A percentile compares a stretch with the other conserved stretches of the same genome.
phyloP scores from a whole-genome alignment of 2,797 vertebrate genomes.

The Uromys caudimaculatus region DNA sequence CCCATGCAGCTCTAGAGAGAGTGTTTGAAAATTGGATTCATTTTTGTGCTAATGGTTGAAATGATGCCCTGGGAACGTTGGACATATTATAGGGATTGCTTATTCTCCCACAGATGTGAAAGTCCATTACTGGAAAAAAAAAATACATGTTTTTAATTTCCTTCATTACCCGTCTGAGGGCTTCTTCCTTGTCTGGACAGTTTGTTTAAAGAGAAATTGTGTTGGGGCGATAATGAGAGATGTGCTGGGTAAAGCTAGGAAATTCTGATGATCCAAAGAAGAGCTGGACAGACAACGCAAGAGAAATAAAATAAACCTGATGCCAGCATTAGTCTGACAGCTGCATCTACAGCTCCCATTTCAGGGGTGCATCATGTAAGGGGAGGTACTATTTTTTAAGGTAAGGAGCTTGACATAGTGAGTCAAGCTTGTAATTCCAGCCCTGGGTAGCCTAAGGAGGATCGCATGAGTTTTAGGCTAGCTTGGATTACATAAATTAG shows the following conservation, averaged over 20 bases:
- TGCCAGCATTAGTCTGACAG: background rate
- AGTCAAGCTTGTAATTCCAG: background rate
- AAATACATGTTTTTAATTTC: background rate
- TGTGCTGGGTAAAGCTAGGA: rapidly evolving
- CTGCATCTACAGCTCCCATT: background rate
- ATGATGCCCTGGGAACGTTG: background rate
- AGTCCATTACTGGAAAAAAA: conserved; percentile 29
- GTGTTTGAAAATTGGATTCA: background rate
- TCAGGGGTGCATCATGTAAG: rapidly evolving
- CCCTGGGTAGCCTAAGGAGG: background rate
- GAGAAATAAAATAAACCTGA: background rate
- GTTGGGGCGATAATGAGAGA: too few species aligned
- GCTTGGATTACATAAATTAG: background rate
- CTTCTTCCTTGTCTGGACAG: background rate
- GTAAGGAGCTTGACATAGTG: background rate
- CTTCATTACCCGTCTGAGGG: background rate
- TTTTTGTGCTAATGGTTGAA: background rate
- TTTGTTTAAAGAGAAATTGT: background rate
- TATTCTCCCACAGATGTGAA: background rate
- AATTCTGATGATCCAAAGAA: too few species aligned
- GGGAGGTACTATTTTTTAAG: background rate
- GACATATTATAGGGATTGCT: background rate
- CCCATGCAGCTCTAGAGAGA: background rate
- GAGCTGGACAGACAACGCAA: background rate
- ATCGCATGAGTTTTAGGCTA: background rate